Percentiles rank a stretch among this genome's conserved stretches.
Conservation (phyloP, 64 coral and sea anemone species). For the Actinia equina region DNA sequence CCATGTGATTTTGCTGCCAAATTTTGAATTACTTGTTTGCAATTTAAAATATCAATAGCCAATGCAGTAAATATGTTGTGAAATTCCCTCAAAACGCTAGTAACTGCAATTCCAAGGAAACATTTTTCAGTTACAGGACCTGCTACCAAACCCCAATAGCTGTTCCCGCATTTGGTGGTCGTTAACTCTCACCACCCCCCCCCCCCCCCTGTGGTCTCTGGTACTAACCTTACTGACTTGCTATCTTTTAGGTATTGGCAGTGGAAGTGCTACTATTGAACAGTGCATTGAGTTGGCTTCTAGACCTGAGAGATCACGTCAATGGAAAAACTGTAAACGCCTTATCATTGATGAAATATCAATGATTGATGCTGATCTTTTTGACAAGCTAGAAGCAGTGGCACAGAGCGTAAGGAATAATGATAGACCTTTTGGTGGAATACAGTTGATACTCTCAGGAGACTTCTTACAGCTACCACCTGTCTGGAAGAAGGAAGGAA, state of each 20-base stretch:
- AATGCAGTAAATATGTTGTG: no score
- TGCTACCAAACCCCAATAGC: no score
- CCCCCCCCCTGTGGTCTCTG: no score
- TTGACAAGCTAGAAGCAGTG: constrained; percentile 88
- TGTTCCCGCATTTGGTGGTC: no score
- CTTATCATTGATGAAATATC: constrained; percentile 96
- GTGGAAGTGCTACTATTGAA: constrained; percentile 43
- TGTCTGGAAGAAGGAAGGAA: constrained; percentile 48
- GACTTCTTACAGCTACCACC: constrained; percentile 91
- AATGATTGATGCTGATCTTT: constrained; percentile 76
- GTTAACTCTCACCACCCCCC: no score
- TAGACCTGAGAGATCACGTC: constrained; percentile 40
- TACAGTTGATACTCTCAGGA: constrained; percentile 82
- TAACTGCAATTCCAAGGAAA: no score
- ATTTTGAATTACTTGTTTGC: no score
- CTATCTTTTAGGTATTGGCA: constrained; percentile 68
- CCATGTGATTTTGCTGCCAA: no score
- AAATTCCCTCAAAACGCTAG: no score
- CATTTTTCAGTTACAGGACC: not conserved
- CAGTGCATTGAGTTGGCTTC: constrained; percentile 71
- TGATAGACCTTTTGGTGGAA: constrained; percentile 84
- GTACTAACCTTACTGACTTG: no score
- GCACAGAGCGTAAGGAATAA: constrained; percentile 61
- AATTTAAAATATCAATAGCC: no score
- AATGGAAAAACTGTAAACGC: constrained; percentile 69